Conservation (phyloP, 2,113 vertebrate genomes). For the Cynocephalus volans region DNA sequence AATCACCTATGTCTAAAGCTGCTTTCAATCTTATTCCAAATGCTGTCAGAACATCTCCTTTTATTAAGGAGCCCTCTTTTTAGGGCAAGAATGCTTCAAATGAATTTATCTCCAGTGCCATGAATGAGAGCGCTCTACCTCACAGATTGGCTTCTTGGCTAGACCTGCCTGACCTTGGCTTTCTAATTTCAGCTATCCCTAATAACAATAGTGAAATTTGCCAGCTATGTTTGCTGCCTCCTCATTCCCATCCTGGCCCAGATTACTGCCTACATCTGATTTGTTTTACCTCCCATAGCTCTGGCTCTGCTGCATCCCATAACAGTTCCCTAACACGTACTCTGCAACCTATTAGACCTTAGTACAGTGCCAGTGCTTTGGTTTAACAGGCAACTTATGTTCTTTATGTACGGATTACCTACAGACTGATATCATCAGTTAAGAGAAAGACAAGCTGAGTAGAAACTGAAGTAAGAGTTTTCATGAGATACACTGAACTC, state of each 20-base stretch:
- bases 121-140: not conserved
- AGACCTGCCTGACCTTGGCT: not conserved
- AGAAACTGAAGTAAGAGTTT: slow-evolving; percentile 71
- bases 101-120: not conserved
- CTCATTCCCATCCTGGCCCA: not conserved
- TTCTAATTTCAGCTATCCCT: not conserved
- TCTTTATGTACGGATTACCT: slow-evolving; percentile 58
- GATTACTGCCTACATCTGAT: not conserved
- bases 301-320: not conserved
- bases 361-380: slow-evolving; percentile 48
- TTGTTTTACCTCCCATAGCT: not conserved
- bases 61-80: not conserved
- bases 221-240: not conserved
- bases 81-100: not conserved
- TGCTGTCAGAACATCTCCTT: not conserved
- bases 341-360: slow-evolving; percentile 36
- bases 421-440: slow-evolving; percentile 64
- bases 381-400: slow-evolving; percentile 65
- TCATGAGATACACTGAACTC: slow-evolving; percentile 67
- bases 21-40: not conserved
- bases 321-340: not conserved
- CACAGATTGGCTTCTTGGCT: not conserved
- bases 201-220: not conserved
- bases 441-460: slow-evolving; percentile 71
- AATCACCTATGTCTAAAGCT: not conserved